phyloP scores from a whole-genome alignment of 2,113 vertebrate genomes.

The Hypanus sabinus region DNA sequence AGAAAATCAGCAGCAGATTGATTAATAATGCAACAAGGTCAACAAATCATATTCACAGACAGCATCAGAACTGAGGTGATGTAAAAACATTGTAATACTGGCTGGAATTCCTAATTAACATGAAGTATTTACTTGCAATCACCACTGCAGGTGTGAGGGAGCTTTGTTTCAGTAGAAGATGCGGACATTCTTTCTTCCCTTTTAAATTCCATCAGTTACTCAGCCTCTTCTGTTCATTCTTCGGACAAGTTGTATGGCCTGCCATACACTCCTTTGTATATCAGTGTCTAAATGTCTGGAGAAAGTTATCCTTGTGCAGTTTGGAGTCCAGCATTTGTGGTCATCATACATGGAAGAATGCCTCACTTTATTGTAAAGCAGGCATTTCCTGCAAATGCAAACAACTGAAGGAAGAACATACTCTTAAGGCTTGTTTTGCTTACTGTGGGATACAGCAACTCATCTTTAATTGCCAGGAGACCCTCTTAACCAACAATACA shows the following conservation, averaged over 20 bases:
- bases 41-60: conserved; percentile 15
- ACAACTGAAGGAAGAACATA: background rate
- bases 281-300: background rate
- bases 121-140: background rate
- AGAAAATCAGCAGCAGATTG: conserved; percentile 11
- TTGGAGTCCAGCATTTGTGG: background rate
- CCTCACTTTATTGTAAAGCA: background rate
- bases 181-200: background rate
- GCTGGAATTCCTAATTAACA: background rate
- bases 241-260: background rate
- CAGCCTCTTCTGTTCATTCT: background rate
- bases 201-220: background rate
- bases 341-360: background rate
- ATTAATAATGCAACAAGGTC: conserved; percentile 29
- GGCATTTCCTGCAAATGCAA: background rate
- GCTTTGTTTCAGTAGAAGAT: background rate
- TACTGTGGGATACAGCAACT: background rate
- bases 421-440: background rate
- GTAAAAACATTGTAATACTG: background rate
- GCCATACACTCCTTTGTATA: background rate
- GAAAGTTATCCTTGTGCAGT: background rate
- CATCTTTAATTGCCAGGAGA: background rate
- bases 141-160: background rate
- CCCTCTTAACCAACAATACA: background rate
- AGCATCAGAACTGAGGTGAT: background rate